Conservation (phyloP, 2,888 invertebrate species). For the Calameuta pallipes region DNA sequence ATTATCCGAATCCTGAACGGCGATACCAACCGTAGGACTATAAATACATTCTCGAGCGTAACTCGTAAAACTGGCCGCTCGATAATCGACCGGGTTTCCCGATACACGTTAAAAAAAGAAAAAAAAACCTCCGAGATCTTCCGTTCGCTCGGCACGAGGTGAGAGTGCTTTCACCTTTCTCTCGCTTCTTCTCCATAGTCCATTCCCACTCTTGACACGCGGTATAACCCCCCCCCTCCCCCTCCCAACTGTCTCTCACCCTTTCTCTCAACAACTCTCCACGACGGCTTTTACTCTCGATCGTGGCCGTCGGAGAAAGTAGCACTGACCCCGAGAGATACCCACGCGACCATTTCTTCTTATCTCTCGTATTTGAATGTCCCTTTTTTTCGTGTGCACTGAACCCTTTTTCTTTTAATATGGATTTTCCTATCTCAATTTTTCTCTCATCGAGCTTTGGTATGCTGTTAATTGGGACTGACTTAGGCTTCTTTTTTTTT, state of each 20-base stretch:
- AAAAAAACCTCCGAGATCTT: not conserved
- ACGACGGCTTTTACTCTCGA: conserved; percentile 64
- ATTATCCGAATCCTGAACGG: not conserved
- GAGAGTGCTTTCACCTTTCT: conserved; percentile 66
- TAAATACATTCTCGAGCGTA: not conserved
- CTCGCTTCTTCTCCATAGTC: conserved; percentile 7
- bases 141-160: conserved; percentile 30
- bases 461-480: not conserved
- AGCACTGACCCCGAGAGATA: conserved; percentile 41
- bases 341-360: conserved; percentile 29
- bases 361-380: not conserved
- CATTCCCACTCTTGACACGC: conserved; percentile 5
- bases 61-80: not conserved
- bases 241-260: conserved; percentile 2
- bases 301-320: conserved; percentile 56
- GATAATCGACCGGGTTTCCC: not conserved
- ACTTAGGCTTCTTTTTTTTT: not conserved
- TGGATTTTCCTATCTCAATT: not conserved
- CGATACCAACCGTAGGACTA: not conserved
- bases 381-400: not conserved
- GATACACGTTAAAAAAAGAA: not conserved
- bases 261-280: conserved; percentile 19
- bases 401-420: not conserved
- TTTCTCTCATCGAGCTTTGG: not conserved
- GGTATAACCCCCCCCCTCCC: conserved; percentile 10